Evolutionary conservation across 2,797 vertebrate genomes (phyloP).

Genomic region (Sorex maritimensis): DNA sequence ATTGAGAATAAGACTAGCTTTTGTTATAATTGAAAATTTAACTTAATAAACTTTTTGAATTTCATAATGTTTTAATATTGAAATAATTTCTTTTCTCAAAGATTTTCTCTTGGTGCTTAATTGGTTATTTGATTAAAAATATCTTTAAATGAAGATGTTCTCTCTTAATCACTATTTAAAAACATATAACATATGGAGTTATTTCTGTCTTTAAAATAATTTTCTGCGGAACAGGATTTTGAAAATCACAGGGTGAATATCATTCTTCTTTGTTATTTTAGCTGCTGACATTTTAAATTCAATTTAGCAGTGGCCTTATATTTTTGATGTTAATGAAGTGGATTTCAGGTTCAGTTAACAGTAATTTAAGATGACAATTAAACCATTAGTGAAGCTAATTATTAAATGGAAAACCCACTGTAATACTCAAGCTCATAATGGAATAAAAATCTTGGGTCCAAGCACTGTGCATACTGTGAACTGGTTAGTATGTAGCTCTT

Average conservation of each 20-base stretch:
- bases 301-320: slow-evolving; percentile 78
- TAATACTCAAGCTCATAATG: slow-evolving; percentile 49
- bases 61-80: too few species aligned
- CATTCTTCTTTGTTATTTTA: slow-evolving; percentile 81
- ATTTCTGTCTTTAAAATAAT: slow-evolving; percentile 77
- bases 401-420: slow-evolving; percentile 76
- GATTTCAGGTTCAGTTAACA: slow-evolving; percentile 79
- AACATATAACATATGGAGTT: slow-evolving; percentile 50
- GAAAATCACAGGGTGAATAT: slow-evolving; percentile 68
- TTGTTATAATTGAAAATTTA: slow-evolving; percentile 39
- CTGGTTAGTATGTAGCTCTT: not conserved
- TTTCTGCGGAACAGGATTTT: slow-evolving; percentile 43
- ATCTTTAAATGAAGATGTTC: slow-evolving; percentile 63
- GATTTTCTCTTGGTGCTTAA: slow-evolving; percentile 50
- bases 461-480: not conserved
- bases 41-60: too few species aligned
- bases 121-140: slow-evolving; percentile 73
- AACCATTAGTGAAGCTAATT: slow-evolving; percentile 81
- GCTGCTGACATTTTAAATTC: slow-evolving; percentile 82
- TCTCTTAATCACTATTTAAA: slow-evolving; percentile 69
- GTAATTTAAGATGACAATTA: slow-evolving; percentile 82
- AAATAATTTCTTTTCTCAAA: slow-evolving; percentile 47
- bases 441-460: slow-evolving; percentile 65
- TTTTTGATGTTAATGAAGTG: slow-evolving; percentile 84
- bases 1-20: slow-evolving; percentile 25